These are phyloP conservation scores for Struthidea cinerea DNA, from an alignment of 2,113 vertebrate genomes.

Conservation along the genomic window DNA sequence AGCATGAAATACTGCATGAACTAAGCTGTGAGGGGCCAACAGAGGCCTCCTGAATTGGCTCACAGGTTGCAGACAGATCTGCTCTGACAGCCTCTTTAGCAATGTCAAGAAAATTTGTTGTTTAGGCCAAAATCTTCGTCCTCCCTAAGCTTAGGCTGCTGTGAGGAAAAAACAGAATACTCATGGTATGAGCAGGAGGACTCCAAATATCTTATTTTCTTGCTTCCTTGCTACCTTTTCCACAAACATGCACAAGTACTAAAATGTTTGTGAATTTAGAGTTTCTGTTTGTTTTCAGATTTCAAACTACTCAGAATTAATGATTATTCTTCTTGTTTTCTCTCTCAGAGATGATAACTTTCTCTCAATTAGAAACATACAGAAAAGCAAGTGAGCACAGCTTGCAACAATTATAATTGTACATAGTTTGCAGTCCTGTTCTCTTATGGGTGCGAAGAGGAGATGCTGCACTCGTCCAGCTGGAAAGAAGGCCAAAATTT, in stretches of 20 bases:
- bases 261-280: not conserved
- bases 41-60: not conserved
- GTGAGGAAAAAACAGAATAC: not conserved
- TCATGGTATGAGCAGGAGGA: not conserved
- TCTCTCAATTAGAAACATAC: not conserved
- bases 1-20: not conserved
- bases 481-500: not conserved
- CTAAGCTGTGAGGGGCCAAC: not conserved
- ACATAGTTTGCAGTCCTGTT: not conserved
- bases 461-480: not conserved
- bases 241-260: not conserved
- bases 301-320: not conserved
- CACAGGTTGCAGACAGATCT: not conserved
- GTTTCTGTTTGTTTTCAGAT: not conserved
- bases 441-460: not conserved
- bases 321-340: not conserved
- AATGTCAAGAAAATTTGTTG: not conserved
- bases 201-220: not conserved
- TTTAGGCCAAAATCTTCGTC: not conserved
- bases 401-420: not conserved
- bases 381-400: not conserved
- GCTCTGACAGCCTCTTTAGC: not conserved
- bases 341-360: not conserved
- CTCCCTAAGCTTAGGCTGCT: not conserved
- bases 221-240: not conserved